These are phyloP conservation scores for Antechinus stuartii DNA, from an alignment of 2,113 vertebrate genomes.

Conservation along the genomic window DNA sequence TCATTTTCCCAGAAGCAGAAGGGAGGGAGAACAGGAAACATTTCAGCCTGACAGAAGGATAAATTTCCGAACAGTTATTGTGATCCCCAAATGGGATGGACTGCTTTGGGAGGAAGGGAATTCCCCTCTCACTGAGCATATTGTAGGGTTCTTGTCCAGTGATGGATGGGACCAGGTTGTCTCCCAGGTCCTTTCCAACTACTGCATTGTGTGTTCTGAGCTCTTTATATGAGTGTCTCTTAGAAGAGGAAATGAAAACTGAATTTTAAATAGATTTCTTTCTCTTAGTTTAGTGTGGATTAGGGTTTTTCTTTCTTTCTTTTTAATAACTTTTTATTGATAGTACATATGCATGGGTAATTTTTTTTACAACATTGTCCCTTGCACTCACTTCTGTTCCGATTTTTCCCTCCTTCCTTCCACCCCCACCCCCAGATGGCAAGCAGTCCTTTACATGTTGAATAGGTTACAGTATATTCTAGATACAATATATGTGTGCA, in stretches of 20 bases:
- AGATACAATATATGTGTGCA: too few species aligned
- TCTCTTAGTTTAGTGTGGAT: neutral
- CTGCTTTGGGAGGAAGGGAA: neutral
- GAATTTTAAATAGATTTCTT: neutral
- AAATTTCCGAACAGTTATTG: neutral
- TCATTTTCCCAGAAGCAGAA: neutral
- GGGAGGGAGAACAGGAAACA: neutral
- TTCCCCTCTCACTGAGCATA: neutral
- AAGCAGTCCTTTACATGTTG: too few species aligned
- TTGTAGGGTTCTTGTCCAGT: neutral
- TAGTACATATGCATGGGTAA: too few species aligned
- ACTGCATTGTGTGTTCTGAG: neutral
- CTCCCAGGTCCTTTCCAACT: neutral
- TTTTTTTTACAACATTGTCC: too few species aligned
- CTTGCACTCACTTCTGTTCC: too few species aligned
- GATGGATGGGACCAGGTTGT: neutral
- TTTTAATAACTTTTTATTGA: too few species aligned
- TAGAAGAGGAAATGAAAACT: neutral
- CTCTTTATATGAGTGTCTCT: neutral
- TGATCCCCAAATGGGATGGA: neutral
- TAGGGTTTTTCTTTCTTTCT: too few species aligned
- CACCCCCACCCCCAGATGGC: too few species aligned
- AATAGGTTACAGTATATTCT: too few species aligned
- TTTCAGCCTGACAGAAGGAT: neutral
- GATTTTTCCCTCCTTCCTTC: too few species aligned